Percentiles rank a stretch among this genome's conserved stretches.
Evolutionary conservation across 2,797 vertebrate genomes (phyloP).

Genomic region (Acanthurus lineatus): DNA sequence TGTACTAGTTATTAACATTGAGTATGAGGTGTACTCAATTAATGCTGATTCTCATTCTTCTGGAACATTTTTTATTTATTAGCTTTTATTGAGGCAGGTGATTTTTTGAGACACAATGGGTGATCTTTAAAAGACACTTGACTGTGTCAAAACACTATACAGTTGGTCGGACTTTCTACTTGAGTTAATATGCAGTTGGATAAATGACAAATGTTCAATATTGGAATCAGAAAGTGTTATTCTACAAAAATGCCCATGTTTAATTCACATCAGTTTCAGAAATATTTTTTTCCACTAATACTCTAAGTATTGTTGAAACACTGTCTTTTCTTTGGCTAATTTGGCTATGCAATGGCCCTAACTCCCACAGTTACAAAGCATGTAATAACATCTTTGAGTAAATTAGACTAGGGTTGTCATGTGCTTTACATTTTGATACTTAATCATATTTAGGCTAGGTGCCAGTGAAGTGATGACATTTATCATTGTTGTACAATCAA

Average conservation of each 20-base stretch:
- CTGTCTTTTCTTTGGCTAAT: neutral
- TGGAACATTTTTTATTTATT: too few relatives aligned
- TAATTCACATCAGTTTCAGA: neutral
- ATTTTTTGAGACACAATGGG: too few relatives aligned
- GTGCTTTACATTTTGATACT: constrained; percentile 52
- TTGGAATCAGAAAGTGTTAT: neutral
- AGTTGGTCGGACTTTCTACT: neutral
- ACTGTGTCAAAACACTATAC: neutral
- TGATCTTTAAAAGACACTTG: too few relatives aligned
- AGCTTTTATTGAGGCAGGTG: too few relatives aligned
- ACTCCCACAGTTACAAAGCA: constrained; percentile 30
- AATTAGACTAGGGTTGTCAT: constrained; percentile 4
- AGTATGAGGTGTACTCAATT: neutral
- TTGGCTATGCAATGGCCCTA: neutral
- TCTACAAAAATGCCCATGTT: neutral
- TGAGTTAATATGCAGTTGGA: neutral
- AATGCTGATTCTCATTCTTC: neutral
- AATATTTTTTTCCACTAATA: neutral
- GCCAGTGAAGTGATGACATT: constrained; percentile 60
- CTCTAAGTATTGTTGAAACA: neutral
- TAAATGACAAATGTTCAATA: neutral
- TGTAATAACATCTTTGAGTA: constrained; percentile 55
- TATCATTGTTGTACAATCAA: constrained; percentile 63
- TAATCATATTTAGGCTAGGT: constrained; percentile 47
- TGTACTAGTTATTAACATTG: neutral